A percentile compares a stretch with the other conserved stretches of the same genome.
Conservation (phyloP, 2,113 vertebrate species). For the Myiagra hebetior region DNA sequence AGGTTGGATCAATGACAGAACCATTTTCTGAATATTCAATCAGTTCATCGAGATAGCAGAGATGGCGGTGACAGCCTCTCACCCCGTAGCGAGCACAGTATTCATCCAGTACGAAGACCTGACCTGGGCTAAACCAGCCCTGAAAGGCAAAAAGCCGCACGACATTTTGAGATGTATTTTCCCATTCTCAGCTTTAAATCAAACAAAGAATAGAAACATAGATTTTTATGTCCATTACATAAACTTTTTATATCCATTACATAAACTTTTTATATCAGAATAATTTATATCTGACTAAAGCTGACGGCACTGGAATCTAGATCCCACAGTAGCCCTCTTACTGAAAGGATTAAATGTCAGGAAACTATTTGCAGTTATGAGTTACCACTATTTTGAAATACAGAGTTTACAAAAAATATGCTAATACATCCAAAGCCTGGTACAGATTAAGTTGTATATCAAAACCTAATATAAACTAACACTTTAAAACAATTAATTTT, state of each 20-base stretch:
- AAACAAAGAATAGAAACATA: neutral
- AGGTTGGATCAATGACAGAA: constrained; percentile 90
- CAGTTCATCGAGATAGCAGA: constrained; percentile 91
- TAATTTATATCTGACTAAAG: neutral
- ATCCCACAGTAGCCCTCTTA: neutral
- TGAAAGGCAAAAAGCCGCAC: constrained; percentile 40
- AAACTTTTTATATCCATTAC: neutral
- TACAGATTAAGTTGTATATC: neutral
- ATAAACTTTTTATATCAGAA: neutral
- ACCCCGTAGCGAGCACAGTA: constrained; percentile 95
- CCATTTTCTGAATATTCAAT: constrained; percentile 89
- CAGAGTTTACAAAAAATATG: neutral
- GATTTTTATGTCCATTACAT: neutral
- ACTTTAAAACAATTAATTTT: neutral
- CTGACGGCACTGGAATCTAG: neutral
- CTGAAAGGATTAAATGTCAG: neutral
- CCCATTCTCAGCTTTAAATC: neutral
- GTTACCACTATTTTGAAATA: neutral
- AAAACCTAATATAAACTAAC: neutral
- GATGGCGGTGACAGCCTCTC: constrained; percentile 92
- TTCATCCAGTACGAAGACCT: constrained; percentile 96
- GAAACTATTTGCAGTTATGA: neutral
- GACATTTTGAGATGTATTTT: neutral
- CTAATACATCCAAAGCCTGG: neutral
- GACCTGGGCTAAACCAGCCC: constrained; percentile 98